Evolutionary conservation across 2,113 vertebrate genomes (phyloP).

Genomic region (Antechinus flavipes): DNA sequence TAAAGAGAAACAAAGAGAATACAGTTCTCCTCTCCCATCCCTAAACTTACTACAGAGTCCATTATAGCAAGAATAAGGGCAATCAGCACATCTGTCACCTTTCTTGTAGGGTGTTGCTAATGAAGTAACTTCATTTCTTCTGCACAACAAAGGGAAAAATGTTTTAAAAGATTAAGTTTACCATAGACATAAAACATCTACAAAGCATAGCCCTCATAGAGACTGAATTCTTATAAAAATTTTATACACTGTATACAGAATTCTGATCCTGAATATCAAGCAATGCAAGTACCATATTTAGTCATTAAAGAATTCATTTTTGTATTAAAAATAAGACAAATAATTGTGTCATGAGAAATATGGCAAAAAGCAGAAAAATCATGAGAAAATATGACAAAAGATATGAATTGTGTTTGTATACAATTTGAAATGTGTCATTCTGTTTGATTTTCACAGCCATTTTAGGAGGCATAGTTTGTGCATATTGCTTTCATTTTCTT

Average conservation of each 20-base stretch:
- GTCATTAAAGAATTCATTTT: neutral
- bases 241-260: neutral
- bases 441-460: neutral
- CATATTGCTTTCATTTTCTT: neutral
- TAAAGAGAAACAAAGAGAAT: neutral
- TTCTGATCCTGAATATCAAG: neutral
- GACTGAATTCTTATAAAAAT: neutral
- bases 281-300: neutral
- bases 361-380: neutral
- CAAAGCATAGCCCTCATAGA: neutral
- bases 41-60: conserved; percentile 21
- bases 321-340: neutral
- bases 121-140: neutral
- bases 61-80: neutral
- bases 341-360: neutral
- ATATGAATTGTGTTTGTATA: neutral
- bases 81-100: neutral
- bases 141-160: neutral
- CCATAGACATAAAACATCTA: neutral
- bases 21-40: neutral
- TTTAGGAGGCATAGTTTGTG: neutral
- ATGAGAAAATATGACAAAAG: neutral
- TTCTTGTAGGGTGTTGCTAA: neutral
- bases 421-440: neutral
- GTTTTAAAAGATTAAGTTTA: neutral